Percentiles rank a stretch among this genome's conserved stretches.
phyloP scores from a whole-genome alignment of 2,797 vertebrate species.

The Cichlasoma orientale region DNA sequence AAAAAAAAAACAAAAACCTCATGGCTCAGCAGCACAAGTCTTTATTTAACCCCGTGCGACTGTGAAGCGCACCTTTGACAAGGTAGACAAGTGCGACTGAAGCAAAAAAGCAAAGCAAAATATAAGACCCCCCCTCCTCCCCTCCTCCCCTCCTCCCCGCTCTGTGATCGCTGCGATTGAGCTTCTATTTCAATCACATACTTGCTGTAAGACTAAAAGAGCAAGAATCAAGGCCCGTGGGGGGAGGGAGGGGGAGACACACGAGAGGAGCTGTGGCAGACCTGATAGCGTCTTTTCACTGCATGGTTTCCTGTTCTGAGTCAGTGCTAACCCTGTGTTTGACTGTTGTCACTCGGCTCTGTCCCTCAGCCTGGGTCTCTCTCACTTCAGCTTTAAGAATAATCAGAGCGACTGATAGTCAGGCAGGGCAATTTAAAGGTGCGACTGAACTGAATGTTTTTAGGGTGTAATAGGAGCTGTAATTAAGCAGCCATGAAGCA shows the following conservation, averaged over 20 bases:
- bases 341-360: slow-evolving; percentile 1
- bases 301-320: slow-evolving; percentile 88
- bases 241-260: slow-evolving; percentile 46
- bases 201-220: slow-evolving; percentile 64
- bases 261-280: slow-evolving; percentile 78
- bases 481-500: not conserved
- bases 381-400: not conserved
- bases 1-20: slow-evolving; percentile 52
- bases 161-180: slow-evolving; percentile 40
- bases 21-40: slow-evolving; percentile 16
- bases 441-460: rapidly evolving
- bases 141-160: not conserved
- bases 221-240: slow-evolving; percentile 68
- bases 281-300: slow-evolving; percentile 81
- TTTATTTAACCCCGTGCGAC: slow-evolving; percentile 46
- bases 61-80: slow-evolving; percentile 28
- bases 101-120: slow-evolving; percentile 7
- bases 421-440: not conserved
- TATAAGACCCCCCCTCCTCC: not conserved
- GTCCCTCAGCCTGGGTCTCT: not conserved
- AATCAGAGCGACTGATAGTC: slow-evolving; percentile 3
- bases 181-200: slow-evolving; percentile 81
- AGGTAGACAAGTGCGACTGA: slow-evolving; percentile 29
- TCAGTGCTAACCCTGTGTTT: slow-evolving; percentile 50
- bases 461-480: not conserved